Evolutionary conservation across 2,888 invertebrate species (phyloP), one percentile per base, ranked within the genome.

Genomic region (Chydorus sphaericus): DNA sequence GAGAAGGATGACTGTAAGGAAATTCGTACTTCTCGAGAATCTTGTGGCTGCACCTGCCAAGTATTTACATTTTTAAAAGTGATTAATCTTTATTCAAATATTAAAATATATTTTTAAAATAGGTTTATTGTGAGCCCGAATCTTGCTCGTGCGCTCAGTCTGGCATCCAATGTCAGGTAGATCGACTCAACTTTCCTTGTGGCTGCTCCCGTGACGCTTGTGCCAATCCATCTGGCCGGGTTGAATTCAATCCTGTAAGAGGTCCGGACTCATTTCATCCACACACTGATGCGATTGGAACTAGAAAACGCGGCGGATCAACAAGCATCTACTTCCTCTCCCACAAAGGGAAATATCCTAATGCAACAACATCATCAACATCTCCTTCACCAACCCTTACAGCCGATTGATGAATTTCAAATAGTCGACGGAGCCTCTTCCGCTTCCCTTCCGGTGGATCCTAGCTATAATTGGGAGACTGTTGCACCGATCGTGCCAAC

Each of bases 161-260:
- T 48, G 93, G 92, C 59, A 96, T 97, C 62, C 92, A 94, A 74
- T 97, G 96, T 70, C 94, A 94, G 77, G 94, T 97, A 55, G 96
- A 97, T 71, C 79, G 96, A 59, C 77, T 89, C 59, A 91, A 89
- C 67, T 97, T 96, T 68, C 97, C 97, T 0, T 97, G 97, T 70
- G 93, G 94, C 11, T 97, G 96, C 71, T 85, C 88, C 2, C 82
- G 89, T 63, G 93, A 93, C 65, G 90, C 91, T 50, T 97, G 97
- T 71, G 84, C 82, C 59, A 97, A 97, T 69, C 82, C 83, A 1
- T 80, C 83, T 48, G 97, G 97, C 4, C 79, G 97, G 60, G 88
- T 96, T 61, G 96, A 96, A 70, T 97, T 97, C 69, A 63, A 63
- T 54, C 93, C 94, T 1, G 82, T 90, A 36, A 79, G 96, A 61